Base-by-base conservation (phyloP, 2,888 invertebrate genomes). In the Schrankia costaestrigalis region DNA sequence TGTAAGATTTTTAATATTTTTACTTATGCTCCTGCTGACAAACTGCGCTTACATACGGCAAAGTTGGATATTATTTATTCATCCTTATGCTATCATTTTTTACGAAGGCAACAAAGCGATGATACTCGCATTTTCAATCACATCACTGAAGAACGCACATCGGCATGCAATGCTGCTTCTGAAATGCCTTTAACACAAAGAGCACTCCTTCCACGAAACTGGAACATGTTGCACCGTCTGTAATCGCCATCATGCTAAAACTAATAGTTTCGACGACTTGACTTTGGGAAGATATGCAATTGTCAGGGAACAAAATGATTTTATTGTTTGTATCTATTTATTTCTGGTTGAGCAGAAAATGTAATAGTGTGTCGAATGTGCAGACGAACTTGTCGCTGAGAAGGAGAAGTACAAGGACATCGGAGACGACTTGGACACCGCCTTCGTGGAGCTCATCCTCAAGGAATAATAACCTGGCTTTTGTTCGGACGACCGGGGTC, bases 381-480 rank as follows among this genome's bases (percentile, higher is more conserved):
- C 92, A 97, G 97, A 97, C 93, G 96, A 97, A 85, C 93, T 97
- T 82, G 95, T 97, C 76, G 93, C 95, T 86, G 96, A 96, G 89
- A 99, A 99, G 93, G 98, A 99, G 91, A 97, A 97, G 88, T 99
- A 98, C 97, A 99, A 98, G 93, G 95, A 96, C 90, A 98, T 99
- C 91, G 98, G 98, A 91, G 99, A 99, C 93, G 99, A 99, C 89
- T 92, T 99, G 92, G 99, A 99, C 90, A 95, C 96, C 82, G 99
- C 99, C 79, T 98, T 99, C 91, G 97, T 97, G 90, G 95, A 95
- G 87, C 94, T 95, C 80, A 93, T 93, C 89, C 92, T 93, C 89
- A 91, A 91, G 84, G 91, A 91, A 87, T 91, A 91, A 82, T n/a
- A n/a, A n/a, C n/a, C 75, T 50, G 45, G 28, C 36, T 35, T 19